These are phyloP conservation scores for Tamandua tetradactyla DNA, from an alignment of 2,797 vertebrate genomes.

Conservation along the genomic window DNA sequence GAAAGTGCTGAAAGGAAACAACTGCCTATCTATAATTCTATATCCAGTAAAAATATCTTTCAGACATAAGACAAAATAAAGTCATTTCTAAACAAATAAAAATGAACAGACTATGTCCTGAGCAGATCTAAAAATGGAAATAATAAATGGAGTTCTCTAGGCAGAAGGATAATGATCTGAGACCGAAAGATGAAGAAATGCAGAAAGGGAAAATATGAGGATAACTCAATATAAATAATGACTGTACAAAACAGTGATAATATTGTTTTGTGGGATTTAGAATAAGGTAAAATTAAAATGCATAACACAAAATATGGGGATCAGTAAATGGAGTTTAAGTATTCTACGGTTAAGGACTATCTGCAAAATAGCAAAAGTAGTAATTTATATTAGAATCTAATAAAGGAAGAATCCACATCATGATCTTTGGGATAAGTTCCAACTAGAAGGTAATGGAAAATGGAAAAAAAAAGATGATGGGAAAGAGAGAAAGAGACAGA, in stretches of 20 bases:
- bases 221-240: not conserved
- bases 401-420: not conserved
- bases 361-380: not conserved
- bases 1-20: not conserved
- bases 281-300: slow-evolving; percentile 16
- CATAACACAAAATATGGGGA: not conserved
- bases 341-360: not conserved
- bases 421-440: not conserved
- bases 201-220: not conserved
- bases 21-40: not conserved
- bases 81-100: not conserved
- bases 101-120: not conserved
- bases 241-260: not conserved
- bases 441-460: not conserved
- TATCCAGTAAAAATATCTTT: not conserved
- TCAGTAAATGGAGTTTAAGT: not conserved
- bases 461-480: not conserved
- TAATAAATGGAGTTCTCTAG: not conserved
- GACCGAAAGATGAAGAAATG: not conserved
- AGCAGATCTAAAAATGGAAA: not conserved
- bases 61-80: not conserved
- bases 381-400: not conserved
- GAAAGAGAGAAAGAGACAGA: not conserved
- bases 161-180: not conserved
- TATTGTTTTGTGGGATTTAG: not conserved